Percentiles rank a stretch among this genome's conserved stretches.
Conservation (phyloP, 2,888 invertebrate genomes). For the Ditylenchus weischeri region DNA sequence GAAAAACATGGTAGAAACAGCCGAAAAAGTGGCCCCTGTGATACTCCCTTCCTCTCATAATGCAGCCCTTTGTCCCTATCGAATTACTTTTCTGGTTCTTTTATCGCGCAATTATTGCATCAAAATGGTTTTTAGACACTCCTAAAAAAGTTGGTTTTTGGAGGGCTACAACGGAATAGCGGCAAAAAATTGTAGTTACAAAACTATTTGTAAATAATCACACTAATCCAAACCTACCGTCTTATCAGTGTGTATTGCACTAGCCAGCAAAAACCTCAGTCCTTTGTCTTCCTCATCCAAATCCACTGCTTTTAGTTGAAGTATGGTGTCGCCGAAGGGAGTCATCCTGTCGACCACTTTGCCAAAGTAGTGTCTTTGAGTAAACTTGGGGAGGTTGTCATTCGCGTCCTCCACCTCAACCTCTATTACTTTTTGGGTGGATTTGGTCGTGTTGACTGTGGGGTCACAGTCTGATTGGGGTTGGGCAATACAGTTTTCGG, state of each 20-base stretch:
- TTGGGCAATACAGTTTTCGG: conserved; percentile 27
- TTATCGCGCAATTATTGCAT: too few relatives aligned
- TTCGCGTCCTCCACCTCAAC: conserved; percentile 6
- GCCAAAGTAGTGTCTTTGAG: conserved; percentile 8
- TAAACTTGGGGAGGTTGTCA: not conserved
- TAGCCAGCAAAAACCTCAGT: conserved; percentile 4
- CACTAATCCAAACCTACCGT: not conserved
- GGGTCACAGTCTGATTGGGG: too few relatives aligned
- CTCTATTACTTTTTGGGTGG: not conserved
- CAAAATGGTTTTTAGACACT: too few relatives aligned
- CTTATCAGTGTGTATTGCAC: conserved; percentile 6
- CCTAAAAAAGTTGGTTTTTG: too few relatives aligned
- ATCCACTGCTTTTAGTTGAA: conserved; percentile 11
- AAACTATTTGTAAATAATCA: too few relatives aligned
- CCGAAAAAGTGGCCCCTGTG: too few relatives aligned
- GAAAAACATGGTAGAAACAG: too few relatives aligned
- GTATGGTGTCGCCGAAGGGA: conserved; percentile 10
- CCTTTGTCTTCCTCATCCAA: conserved; percentile 5
- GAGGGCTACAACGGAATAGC: too few relatives aligned
- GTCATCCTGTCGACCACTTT: conserved; percentile 8
- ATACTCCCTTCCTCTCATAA: too few relatives aligned
- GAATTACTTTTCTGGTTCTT: too few relatives aligned
- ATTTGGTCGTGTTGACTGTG: not conserved
- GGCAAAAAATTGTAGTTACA: too few relatives aligned
- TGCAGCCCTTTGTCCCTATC: too few relatives aligned